Base-by-base conservation (phyloP, 2,113 vertebrate species). In the Cisticola juncidis region DNA sequence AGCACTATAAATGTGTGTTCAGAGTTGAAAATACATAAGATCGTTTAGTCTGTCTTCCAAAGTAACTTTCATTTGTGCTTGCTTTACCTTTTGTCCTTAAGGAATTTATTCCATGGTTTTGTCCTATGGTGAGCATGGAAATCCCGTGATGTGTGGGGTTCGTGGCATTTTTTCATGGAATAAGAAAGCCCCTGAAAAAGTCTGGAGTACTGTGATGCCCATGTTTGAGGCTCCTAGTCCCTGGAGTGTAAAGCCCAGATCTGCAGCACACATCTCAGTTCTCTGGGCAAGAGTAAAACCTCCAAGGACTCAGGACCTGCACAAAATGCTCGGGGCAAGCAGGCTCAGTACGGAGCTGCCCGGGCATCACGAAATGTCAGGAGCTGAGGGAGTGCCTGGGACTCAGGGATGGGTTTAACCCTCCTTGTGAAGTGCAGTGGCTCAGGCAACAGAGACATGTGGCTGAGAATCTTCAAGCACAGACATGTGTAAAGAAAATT, bases 281-380 rank as follows among this genome's bases (percentile, higher is more conserved):
- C n/a, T n/a, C 36, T 53, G 21, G 42, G 56, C n/a, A 56, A 13
- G 21, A 14, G 1, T 33, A 6, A 33, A 60, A 14, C 11, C 35
- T 54, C 19, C 45, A 47, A 22, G 0, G 5, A 21, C 29, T 77
- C 6, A 2, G 33, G 36, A 74, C 44, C 20, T 50, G 45, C 35
- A 31, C 38, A 28, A 11, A 35, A 61, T 77, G 53, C 6, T 0
- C 5, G 50, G 36, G 36, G 40, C 0, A 1, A 47, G 9, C 0
- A 2, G 12, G n/a, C 65, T 73, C 23, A 20, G 7, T 4, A 5
- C 0, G 0, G 45, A 88, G 20, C 54, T 69, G 29, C 50, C 10
- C 21, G 50, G 45, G 18, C 29, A 29, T 29, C 0, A 2, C 40
- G 35, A 11, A 82, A 23, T 23, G 28, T 23, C 62, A 38, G 36